These are phyloP conservation scores for Sphenopsis melanotis DNA, from an alignment of 2,797 vertebrate species.

Conservation along the genomic window DNA sequence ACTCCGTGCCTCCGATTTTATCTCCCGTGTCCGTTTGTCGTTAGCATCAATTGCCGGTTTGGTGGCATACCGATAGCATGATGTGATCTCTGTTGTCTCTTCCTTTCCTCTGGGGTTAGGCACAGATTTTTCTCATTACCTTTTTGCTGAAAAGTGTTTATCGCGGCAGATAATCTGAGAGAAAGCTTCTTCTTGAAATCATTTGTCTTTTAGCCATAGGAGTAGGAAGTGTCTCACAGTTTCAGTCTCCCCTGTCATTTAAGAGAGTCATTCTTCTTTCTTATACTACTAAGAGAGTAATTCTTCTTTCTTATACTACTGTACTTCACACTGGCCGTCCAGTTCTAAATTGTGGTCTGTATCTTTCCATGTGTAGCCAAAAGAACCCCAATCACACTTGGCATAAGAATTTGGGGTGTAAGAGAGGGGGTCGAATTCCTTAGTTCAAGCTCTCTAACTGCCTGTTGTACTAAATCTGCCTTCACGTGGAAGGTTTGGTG, in stretches of 20 bases:
- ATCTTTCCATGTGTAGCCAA: not conserved
- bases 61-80: not conserved
- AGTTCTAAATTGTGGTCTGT: not conserved
- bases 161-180: constrained; percentile 46
- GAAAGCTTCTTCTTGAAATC: constrained; percentile 17
- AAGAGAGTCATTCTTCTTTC: not conserved
- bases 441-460: not conserved
- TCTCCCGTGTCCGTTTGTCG: not conserved
- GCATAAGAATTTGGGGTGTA: not conserved
- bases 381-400: not conserved
- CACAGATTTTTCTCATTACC: constrained; percentile 51
- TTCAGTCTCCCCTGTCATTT: not conserved
- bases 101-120: constrained; percentile 23
- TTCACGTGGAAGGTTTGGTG: not conserved
- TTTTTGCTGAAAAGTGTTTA: constrained; percentile 51
- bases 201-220: constrained; percentile 37
- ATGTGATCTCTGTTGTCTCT: constrained; percentile 15
- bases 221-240: constrained; percentile 1
- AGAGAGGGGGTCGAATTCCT: not conserved
- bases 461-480: not conserved
- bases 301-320: not conserved
- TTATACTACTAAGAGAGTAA: not conserved
- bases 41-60: constrained; percentile 42
- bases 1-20: not conserved
- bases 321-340: not conserved